Base-by-base conservation (phyloP, 2,797 vertebrate species). In the Sebastes kiyomatsui region DNA sequence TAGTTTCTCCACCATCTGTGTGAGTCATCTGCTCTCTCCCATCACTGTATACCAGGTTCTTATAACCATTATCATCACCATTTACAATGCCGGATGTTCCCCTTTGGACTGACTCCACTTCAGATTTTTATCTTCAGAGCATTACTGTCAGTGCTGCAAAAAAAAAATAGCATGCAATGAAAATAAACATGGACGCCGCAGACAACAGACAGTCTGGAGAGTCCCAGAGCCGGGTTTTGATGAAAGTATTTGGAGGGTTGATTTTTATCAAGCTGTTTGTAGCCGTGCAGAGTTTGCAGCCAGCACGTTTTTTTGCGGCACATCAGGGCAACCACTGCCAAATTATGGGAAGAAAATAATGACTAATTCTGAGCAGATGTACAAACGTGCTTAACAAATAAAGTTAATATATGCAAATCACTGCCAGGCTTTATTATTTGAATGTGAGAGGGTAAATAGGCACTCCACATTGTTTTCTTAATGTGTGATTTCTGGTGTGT, bases 1-100 rank as follows among this genome's bases (percentile, higher is more conserved):
- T 84, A 59, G 79, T 67, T 79, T 30, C 77, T 80, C 46, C 4
- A 55, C 94, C 94, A 93, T 93, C 94, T 94, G 94, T 79, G 79
- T 69, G 84, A 89, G 87, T 92, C 91, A 86, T 93, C 91, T 91
- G 90, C 65, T 74, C 49, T 9, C 81, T 33, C 33, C 72, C 84
- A 66, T 75, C 86, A 65, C 84, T 52, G 38, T 33, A 55, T 58
- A 70, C 66, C 81, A 76, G 88, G 84, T 86, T 70, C 81, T 79
- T 83, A 91, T 67, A 64, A 78, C 72, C 88, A 90, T 90, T 84
- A 91, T 86, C 90, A 85, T 91, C 77, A 88, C 30, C 75, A 72
- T 75, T 62, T 18, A 67, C 82, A 33, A 81, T 75, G 77, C 83
- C 76, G 78, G 82, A 77, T 82, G 74, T 60, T 65, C 56, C 78